Conservation (phyloP, 2,797 vertebrate genomes). For the Molossus alvarezi region DNA sequence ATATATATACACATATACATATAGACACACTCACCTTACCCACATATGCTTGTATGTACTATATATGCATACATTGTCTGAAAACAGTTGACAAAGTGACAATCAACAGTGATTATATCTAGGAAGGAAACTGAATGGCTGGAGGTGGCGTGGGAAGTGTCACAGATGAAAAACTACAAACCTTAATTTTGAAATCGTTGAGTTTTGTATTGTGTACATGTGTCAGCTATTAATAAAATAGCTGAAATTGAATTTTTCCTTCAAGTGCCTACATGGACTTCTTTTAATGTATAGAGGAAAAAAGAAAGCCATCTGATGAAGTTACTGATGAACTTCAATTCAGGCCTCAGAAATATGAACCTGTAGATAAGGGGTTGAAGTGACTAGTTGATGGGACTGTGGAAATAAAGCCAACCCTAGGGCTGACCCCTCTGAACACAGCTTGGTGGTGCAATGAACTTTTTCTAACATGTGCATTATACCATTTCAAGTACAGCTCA, state of each 20-base stretch:
- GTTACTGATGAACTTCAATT: background rate
- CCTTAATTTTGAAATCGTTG: background rate
- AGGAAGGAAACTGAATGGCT: background rate
- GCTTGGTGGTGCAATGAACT: background rate
- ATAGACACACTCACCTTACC: background rate
- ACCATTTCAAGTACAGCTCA: background rate
- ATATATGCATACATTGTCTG: background rate
- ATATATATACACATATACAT: background rate
- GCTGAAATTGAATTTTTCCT: slow-evolving; percentile 5
- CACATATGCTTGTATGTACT: background rate
- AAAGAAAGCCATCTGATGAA: background rate
- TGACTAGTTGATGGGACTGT: background rate
- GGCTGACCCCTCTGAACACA: background rate
- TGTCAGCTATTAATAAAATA: slow-evolving; percentile 32
- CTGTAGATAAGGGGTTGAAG: background rate
- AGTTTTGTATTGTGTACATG: background rate
- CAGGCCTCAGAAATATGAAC: background rate
- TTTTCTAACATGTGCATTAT: background rate
- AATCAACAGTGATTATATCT: background rate
- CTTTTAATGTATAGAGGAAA: background rate
- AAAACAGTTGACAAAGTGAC: background rate
- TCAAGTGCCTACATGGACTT: background rate
- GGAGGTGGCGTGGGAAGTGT: background rate
- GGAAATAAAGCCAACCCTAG: background rate
- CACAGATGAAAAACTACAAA: background rate